Percentiles rank a stretch among this genome's conserved stretches.
These are phyloP conservation scores for Ochotona princeps DNA, from an alignment of 2,113 vertebrate genomes.

Conservation along the genomic window DNA sequence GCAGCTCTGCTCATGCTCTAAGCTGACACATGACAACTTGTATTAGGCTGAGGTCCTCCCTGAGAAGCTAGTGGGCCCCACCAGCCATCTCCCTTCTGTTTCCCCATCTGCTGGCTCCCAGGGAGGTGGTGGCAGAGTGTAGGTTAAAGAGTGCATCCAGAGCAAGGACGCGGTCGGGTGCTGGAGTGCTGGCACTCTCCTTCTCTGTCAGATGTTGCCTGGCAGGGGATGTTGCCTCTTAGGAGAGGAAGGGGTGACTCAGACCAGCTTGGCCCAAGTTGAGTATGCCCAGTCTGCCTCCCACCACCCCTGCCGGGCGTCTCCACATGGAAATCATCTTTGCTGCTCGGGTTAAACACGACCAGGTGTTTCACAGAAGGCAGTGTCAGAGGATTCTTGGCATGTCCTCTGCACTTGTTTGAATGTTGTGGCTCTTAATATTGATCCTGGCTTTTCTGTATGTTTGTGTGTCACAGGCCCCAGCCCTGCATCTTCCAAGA, in stretches of 20 bases:
- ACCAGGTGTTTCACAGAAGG: constrained; percentile 55
- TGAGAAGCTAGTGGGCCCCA: constrained; percentile 65
- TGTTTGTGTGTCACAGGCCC: not conserved
- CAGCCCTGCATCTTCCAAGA: not conserved
- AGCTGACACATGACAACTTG: constrained; percentile 83
- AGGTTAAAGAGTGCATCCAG: constrained; percentile 57
- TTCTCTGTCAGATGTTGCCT: constrained; percentile 56
- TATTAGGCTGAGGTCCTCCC: constrained; percentile 79
- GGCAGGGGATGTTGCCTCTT: not conserved
- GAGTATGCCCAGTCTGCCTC: constrained; percentile 15
- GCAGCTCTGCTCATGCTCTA: constrained; percentile 63
- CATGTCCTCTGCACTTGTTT: constrained; percentile 69
- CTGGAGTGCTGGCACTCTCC: not conserved
- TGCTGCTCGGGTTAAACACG: constrained; percentile 52
- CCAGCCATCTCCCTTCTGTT: constrained; percentile 80
- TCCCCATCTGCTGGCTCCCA: constrained; percentile 78
- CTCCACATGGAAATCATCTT: constrained; percentile 20
- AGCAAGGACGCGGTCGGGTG: not conserved
- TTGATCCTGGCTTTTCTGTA: constrained; percentile 30
- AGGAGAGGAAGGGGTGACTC: constrained; percentile 31
- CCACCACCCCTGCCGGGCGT: not conserved
- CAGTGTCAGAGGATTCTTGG: constrained; percentile 68
- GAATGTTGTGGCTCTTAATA: constrained; percentile 70
- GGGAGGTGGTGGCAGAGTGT: constrained; percentile 64
- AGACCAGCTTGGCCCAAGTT: not conserved